Evolutionary conservation across 2,797 vertebrate species (phyloP).

Genomic region (Nyctibius grandis): DNA sequence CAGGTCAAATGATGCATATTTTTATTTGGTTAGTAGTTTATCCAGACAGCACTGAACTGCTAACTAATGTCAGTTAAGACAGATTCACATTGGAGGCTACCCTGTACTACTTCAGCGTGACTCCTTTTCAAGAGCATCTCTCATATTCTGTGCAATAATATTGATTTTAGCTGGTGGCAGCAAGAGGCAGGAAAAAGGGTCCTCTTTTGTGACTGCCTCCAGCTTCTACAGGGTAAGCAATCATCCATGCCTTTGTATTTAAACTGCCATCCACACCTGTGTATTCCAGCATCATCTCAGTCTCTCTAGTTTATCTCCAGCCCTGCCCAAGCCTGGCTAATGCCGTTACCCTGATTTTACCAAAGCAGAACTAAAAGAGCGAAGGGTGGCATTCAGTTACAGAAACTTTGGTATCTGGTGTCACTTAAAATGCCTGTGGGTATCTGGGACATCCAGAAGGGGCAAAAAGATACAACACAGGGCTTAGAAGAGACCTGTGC

Average conservation of each 20-base stretch:
- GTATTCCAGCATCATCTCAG: not conserved
- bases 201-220: conserved; percentile 73
- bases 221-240: conserved; percentile 69
- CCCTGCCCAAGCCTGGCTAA: not conserved
- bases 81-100: not conserved
- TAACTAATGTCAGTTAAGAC: not conserved
- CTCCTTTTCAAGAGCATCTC: not conserved
- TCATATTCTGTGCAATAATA: not conserved
- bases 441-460: not conserved
- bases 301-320: not conserved
- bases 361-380: not conserved
- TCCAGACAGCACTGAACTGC: not conserved
- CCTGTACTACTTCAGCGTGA: not conserved
- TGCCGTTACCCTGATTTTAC: not conserved
- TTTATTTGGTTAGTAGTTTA: not conserved
- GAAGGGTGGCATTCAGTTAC: not conserved
- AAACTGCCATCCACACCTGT: not conserved
- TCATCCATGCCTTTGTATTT: not conserved
- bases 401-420: not conserved
- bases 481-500: not conserved
- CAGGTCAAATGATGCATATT: not conserved
- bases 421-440: not conserved
- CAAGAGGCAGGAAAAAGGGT: conserved; percentile 74
- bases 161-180: conserved; percentile 20
- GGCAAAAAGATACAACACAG: not conserved